Base-by-base conservation (phyloP, 2,113 vertebrate genomes). In the Ceratotherium simum region DNA sequence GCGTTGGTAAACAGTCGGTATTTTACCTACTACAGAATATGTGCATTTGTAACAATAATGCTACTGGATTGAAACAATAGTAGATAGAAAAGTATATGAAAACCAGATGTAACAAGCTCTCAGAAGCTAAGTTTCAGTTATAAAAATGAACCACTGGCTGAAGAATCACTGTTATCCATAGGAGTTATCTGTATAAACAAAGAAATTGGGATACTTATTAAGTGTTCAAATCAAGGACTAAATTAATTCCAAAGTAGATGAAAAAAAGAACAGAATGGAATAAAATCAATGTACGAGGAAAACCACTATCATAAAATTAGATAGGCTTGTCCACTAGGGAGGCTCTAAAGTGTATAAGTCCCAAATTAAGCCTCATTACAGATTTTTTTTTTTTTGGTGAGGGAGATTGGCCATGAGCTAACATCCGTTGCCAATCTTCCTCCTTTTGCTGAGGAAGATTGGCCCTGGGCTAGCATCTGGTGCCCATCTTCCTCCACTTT, bases 181-280 rank as follows among this genome's bases (percentile, higher is more conserved):
- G 64, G 31, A 62, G 39, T 72, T 54, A 78, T 36, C 13, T 81
- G 39, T 8, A 87, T 51, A 94, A 76, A 80, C 58, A 67, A 87
- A 69, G 14, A 85, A 83, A 72, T 46, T 36, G 23, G 6, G 51
- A 90, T 72, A 23, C 14, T n/a, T 95, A 70, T 39, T 91, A 39
- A 42, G 8, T 85, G 80, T 92, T n/a, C 48, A 94, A 95, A 70
- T 89, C 16, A 73, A 90, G 13, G 14, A 75, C n/a, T 46, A 73
- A 88, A 75, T 83, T 82, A 92, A 95, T 80, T 84, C 36, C 39
- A 88, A 90, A 81, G 9, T n/a, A 84, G 20, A 62, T 76, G 51
- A 25, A 58, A 29, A 36, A 85, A 80, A 86, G 16, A 86, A 64
- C 27, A 54, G 9, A 83, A 67, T 84, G 31, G n/a, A 78, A 91